Evolutionary conservation across 92 coral and sea anemone genomes (phyloP).

Genomic region (Zoanthus gigantus): DNA sequence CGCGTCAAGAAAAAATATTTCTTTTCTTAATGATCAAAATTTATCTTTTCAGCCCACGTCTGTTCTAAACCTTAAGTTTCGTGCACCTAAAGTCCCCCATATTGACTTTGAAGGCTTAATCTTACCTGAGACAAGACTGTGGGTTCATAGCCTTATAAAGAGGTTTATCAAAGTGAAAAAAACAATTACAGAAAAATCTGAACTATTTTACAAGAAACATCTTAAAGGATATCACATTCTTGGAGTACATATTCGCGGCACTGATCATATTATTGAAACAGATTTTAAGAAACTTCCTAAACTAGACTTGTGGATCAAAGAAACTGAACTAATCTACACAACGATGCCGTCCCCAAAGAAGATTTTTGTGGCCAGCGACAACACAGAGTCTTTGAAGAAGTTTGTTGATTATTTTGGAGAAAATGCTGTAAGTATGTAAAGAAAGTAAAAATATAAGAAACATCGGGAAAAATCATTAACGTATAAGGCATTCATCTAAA

Average conservation of each 20-base stretch:
- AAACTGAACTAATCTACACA: not conserved
- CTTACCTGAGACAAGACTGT: slow-evolving; percentile 17
- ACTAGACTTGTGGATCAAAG: slow-evolving; percentile 5
- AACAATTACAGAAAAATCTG: slow-evolving; percentile 1
- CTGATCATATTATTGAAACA: slow-evolving; percentile 10
- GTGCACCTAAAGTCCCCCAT: not conserved
- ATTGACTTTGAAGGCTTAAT: slow-evolving; percentile 29
- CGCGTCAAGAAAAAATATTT: not conserved
- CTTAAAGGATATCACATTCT: slow-evolving; percentile 15
- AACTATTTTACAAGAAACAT: slow-evolving; percentile 10
- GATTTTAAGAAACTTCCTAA: slow-evolving; percentile 3
- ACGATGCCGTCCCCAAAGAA: slow-evolving; percentile 5
- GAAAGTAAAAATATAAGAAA: too few species aligned
- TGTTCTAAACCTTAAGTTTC: slow-evolving; percentile 13
- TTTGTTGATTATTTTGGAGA: slow-evolving; percentile 20
- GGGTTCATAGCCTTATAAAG: slow-evolving; percentile 19
- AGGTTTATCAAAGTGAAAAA: slow-evolving; percentile 8
- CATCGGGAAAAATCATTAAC: too few species aligned
- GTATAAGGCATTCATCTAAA: not conserved
- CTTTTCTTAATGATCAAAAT: not conserved
- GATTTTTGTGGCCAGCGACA: slow-evolving; percentile 38
- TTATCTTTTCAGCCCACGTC: slow-evolving; percentile 9
- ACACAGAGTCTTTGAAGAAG: not conserved
- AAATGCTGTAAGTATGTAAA: slow-evolving; percentile 1
- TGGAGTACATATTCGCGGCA: slow-evolving; percentile 27